Evolutionary conservation across 2,888 invertebrate species (phyloP), one percentile per base, ranked within the genome.

Genomic region (Drosophila gaucha): DNA sequence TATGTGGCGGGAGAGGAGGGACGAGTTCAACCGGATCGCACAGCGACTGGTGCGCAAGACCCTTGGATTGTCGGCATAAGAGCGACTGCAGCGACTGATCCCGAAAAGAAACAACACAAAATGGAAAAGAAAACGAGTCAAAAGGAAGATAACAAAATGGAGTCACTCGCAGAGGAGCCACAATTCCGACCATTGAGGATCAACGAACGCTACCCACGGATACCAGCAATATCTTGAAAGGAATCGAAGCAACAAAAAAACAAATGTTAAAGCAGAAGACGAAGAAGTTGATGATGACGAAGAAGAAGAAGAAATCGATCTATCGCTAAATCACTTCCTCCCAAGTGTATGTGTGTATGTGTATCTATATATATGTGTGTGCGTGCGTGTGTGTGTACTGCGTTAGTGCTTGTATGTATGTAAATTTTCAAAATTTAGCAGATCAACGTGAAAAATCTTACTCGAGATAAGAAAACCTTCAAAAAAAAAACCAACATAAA

Each of bases 1-100:
- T 93, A 98, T 99, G 97, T 99, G 99, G 99, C 93, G 99, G 60
- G 99, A 99, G 91, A 96, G 99, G 90, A 93, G 98, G 12, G 94
- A 95, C 12, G 97, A 98, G 91, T 99, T 99, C 91, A 96, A 98
- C 89, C 95, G 94, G 91, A 97, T 98, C 85, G 99, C 99, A 3
- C 96, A 97, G 90, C 94, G 95, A 89, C 94, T 99, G 78, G 99
- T 99, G 22, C 94, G 97, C 78, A 97, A 97, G 93, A 98, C 98
- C 0, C 93, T 99, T 43, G 97, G 96, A 24, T 93, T 97, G 68
- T 86, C 91, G 39, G 86, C 90, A 80, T 91, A 91, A 49, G 22
- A 24, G 9, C 33, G 47, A 63, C 44, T 59, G 36, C 56, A 62
- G 49, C 28, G 30, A 52, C 33, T 49, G 47, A 35, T 22, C 14